Evolutionary conservation across 2,797 vertebrate species (phyloP), one percentile per base, ranked within the genome.

Genomic region (Xenops minutus): DNA sequence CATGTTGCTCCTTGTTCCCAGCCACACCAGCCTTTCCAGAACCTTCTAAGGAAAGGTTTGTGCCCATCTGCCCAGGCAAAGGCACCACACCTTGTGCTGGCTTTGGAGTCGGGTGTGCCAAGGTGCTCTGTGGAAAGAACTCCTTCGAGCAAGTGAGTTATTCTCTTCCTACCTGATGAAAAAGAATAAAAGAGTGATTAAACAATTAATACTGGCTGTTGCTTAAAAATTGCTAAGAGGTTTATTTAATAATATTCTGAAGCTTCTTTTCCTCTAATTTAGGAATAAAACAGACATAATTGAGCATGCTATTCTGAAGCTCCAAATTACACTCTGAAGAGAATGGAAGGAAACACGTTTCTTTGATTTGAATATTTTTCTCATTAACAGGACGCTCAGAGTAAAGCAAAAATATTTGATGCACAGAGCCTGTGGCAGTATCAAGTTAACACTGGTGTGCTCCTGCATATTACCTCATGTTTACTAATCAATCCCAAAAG

Each of bases 321-420:
- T 76, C 71, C 85, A 96, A 94, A 93, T 69, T 84, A 58, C 71
- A 55, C 68, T 94, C 80, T 39, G 83, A 80, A 86, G 85, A 95
- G 92, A 95, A 94, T 75, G 1, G 92, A 92, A 82, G 80, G 58
- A 87, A 96, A 86, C 74, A 67, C 17, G 6, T 88, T 93, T 86
- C 91, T 96, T 96, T 96, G 96, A 96, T 96, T 94, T 92, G 85
- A 91, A 89, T 95, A 77, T 93, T 96, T 96, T 97, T 95, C 95
- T 96, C 85, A 94, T 96, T 97, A 97, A 78, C 91, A 80, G 88
- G 85, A 73, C 16, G 44, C 80, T 96, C 68, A 88, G 82, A 96
- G 93, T 95, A 94, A 94, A 96, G 86, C 41, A 82, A 80, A 96
- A 96, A 62, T 90, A 78, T 93, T 94, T 96, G 93, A 97, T 87